These are phyloP conservation scores for Nowickia ferox DNA, from an alignment of 2,888 invertebrate species.

Conservation along the genomic window DNA sequence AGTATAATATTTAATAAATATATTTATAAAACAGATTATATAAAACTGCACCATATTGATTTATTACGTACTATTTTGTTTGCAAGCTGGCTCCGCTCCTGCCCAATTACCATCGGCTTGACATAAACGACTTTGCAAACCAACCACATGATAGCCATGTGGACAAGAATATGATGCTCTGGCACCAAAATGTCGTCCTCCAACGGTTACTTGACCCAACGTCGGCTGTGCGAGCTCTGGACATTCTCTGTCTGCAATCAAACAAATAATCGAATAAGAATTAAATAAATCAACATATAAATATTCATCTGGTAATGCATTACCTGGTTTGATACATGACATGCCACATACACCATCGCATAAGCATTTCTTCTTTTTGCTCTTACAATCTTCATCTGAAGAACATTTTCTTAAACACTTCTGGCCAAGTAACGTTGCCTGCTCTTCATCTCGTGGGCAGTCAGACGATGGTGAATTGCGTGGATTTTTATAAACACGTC, in stretches of 20 bases:
- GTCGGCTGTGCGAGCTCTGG: slow-evolving; percentile 90
- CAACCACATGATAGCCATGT: slow-evolving; percentile 94
- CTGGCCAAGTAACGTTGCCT: slow-evolving; percentile 91
- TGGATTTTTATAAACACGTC: slow-evolving; percentile 93
- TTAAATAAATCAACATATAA: not conserved
- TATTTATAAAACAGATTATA: not conserved
- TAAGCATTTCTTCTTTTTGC: slow-evolving; percentile 97
- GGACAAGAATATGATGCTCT: slow-evolving; percentile 94
- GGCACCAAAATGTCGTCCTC: slow-evolving; percentile 91
- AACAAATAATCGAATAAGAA: slow-evolving; percentile 74
- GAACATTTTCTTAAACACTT: slow-evolving; percentile 96
- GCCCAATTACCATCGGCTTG: slow-evolving; percentile 97
- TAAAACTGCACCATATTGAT: not conserved
- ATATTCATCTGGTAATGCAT: not conserved
- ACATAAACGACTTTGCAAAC: slow-evolving; percentile 93
- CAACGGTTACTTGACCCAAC: slow-evolving; percentile 90
- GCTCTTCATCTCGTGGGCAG: slow-evolving; percentile 93
- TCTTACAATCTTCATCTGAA: slow-evolving; percentile 97
- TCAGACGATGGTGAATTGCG: slow-evolving; percentile 93
- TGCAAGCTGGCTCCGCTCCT: slow-evolving; percentile 92
- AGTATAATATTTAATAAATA: not conserved
- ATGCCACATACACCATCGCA: slow-evolving; percentile 98
- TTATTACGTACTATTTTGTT: slow-evolving; percentile 89
- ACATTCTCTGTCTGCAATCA: slow-evolving; percentile 90
- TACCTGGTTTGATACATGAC: slow-evolving; percentile 98